phyloP scores from a whole-genome alignment of 2,797 vertebrate genomes.

The Echiichthys vipera region DNA sequence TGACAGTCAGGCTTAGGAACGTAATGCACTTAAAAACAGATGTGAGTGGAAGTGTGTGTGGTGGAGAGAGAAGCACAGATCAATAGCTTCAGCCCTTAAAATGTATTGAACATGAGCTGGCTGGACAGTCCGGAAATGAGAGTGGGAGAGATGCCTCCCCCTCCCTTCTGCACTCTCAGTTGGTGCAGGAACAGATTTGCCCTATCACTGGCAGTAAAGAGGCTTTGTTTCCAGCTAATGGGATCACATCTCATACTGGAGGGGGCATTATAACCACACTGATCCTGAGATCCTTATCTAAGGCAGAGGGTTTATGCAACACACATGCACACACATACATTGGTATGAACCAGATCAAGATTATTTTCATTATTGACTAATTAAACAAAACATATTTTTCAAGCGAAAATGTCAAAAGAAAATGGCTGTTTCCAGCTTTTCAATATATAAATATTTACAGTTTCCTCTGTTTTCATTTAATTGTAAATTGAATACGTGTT shows the following conservation, averaged over 20 bases:
- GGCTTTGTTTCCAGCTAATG: slow-evolving; percentile 87
- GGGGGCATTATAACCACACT: slow-evolving; percentile 81
- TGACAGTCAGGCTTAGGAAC: slow-evolving; percentile 72
- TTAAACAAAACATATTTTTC: background rate
- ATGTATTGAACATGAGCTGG: slow-evolving; percentile 77
- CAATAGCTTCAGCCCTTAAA: slow-evolving; percentile 79
- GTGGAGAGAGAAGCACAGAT: slow-evolving; percentile 57
- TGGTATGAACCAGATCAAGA: slow-evolving; percentile 4
- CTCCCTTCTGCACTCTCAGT: slow-evolving; percentile 23
- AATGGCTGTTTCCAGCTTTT: background rate
- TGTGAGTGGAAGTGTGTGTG: slow-evolving; percentile 52
- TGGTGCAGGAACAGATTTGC: slow-evolving; percentile 83
- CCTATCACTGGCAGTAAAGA: slow-evolving; percentile 87
- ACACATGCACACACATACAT: slow-evolving; percentile 6
- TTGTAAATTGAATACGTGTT: background rate
- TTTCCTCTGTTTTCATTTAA: background rate
- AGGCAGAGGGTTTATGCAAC: slow-evolving; percentile 53
- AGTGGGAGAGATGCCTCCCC: slow-evolving; percentile 40
- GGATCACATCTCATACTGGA: slow-evolving; percentile 83
- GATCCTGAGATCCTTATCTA: slow-evolving; percentile 80
- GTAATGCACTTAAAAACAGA: slow-evolving; percentile 80
- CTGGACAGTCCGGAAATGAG: slow-evolving; percentile 79
- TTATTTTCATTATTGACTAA: background rate
- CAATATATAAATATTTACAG: background rate
- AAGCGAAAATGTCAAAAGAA: background rate